phyloP scores from a whole-genome alignment of 92 coral and sea anemone species.

The Heliopora coerulea region DNA sequence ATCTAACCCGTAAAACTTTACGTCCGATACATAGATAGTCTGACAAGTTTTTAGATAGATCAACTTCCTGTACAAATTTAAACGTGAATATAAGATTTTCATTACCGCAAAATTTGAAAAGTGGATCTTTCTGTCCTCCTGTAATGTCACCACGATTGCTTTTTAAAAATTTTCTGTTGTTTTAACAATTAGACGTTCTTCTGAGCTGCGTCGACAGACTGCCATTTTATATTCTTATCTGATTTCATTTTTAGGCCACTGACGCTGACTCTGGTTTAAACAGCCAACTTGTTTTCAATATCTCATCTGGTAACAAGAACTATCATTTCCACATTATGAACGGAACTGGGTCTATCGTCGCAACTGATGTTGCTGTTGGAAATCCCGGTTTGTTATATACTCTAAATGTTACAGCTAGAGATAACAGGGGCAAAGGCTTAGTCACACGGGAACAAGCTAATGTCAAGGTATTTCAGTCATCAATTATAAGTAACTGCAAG shows the following conservation, averaged over 20 bases:
- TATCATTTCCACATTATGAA: slow-evolving; percentile 72
- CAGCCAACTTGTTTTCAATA: slow-evolving; percentile 72
- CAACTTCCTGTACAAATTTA: too few relatives aligned
- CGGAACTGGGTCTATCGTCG: slow-evolving; percentile 61
- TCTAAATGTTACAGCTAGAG: slow-evolving; percentile 70
- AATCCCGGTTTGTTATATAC: slow-evolving; percentile 79
- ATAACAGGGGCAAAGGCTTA: slow-evolving; percentile 71
- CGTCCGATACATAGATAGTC: too few relatives aligned
- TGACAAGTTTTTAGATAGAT: too few relatives aligned
- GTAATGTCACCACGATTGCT: too few relatives aligned
- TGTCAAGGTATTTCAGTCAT: slow-evolving; percentile 78
- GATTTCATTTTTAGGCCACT: slow-evolving; percentile 74
- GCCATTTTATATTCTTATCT: not conserved
- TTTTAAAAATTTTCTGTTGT: too few relatives aligned
- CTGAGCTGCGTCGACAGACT: too few relatives aligned
- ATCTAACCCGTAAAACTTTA: too few relatives aligned
- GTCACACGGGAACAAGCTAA: slow-evolving; percentile 57
- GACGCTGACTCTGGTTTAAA: slow-evolving; percentile 80
- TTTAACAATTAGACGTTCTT: too few relatives aligned
- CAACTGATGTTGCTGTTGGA: slow-evolving; percentile 78
- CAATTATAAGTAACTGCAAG: too few relatives aligned
- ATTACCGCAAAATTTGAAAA: too few relatives aligned
- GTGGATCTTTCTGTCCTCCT: too few relatives aligned
- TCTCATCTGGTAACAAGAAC: slow-evolving; percentile 77
- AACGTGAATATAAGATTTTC: too few relatives aligned